Conservation (phyloP, 53 echinoderm and acorn worm species). For the Temnopleurus reevesii region DNA sequence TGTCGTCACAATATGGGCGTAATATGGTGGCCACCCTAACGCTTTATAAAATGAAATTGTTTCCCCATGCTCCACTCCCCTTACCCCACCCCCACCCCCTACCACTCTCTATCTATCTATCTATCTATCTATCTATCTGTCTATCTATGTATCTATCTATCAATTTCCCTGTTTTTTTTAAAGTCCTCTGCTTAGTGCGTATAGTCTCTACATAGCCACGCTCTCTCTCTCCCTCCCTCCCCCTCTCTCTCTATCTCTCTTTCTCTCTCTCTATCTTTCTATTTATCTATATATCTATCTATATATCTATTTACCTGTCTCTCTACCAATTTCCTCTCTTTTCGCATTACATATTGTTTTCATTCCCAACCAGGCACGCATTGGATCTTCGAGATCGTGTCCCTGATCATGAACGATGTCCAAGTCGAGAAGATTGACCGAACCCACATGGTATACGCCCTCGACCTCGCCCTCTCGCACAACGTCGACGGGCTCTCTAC, state of each 20-base stretch:
- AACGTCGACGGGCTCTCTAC: slow-evolving; percentile 49
- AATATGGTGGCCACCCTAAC: no score
- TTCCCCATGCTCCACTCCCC: no score
- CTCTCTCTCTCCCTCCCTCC: background rate
- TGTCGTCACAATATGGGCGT: no score
- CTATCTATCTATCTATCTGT: no score
- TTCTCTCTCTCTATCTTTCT: no score
- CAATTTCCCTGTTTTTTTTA: background rate
- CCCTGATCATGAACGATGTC: slow-evolving; percentile 56
- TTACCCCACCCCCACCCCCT: background rate
- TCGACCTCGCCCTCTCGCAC: slow-evolving; percentile 57
- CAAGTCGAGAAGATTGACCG: slow-evolving; percentile 63
- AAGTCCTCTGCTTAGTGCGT: background rate
- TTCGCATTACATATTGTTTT: no score
- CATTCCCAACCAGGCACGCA: slow-evolving; percentile 65
- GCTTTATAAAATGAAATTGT: no score
- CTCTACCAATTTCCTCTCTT: background rate
- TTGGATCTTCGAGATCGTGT: slow-evolving; percentile 69
- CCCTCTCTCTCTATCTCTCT: no score
- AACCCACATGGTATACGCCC: slow-evolving; percentile 36
- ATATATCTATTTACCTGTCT: no score
- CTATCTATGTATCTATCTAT: background rate
- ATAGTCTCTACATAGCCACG: background rate
- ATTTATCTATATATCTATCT: no score
- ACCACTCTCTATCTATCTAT: no score